phyloP scores from a whole-genome alignment of 2,888 invertebrate genomes.

The Allophyes oxyacanthae region DNA sequence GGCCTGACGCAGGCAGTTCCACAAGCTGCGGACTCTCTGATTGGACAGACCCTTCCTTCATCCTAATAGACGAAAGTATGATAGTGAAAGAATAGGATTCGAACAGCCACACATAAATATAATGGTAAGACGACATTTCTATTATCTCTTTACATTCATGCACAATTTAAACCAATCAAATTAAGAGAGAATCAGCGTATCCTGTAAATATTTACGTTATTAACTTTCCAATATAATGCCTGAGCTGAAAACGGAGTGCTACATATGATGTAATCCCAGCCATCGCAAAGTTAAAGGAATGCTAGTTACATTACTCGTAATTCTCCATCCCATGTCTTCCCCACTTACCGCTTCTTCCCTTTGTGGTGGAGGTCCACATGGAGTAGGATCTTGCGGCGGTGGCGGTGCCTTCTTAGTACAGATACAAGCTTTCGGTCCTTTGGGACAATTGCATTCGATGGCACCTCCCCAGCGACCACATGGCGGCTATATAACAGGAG shows the following conservation, averaged over 20 bases:
- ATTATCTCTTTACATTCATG: too few species aligned
- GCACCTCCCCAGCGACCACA: slow-evolving; percentile 76
- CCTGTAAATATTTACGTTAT: too few species aligned
- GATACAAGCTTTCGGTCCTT: slow-evolving; percentile 74
- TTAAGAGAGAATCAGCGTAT: too few species aligned
- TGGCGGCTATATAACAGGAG: slow-evolving; percentile 64
- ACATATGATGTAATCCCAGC: too few species aligned
- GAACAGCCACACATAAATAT: too few species aligned
- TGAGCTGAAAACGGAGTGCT: too few species aligned
- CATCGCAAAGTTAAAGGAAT: too few species aligned
- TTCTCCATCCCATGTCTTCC: too few species aligned
- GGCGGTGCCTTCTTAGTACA: slow-evolving; percentile 70
- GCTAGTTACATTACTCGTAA: too few species aligned
- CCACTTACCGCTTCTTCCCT: slow-evolving; percentile 62
- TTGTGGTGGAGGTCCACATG: slow-evolving; percentile 61
- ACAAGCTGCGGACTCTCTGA: slow-evolving; percentile 61
- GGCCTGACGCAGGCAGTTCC: slow-evolving; percentile 70
- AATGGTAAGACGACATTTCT: too few species aligned
- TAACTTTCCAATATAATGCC: too few species aligned
- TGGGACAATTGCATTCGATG: slow-evolving; percentile 79
- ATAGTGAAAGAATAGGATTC: not conserved
- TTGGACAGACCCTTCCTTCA: slow-evolving; percentile 62
- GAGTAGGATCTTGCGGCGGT: slow-evolving; percentile 58
- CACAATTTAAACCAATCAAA: too few species aligned
- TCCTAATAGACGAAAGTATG: slow-evolving; percentile 46